Base-by-base conservation (phyloP, 2,797 vertebrate genomes). In the Dicrostonyx torquatus region DNA sequence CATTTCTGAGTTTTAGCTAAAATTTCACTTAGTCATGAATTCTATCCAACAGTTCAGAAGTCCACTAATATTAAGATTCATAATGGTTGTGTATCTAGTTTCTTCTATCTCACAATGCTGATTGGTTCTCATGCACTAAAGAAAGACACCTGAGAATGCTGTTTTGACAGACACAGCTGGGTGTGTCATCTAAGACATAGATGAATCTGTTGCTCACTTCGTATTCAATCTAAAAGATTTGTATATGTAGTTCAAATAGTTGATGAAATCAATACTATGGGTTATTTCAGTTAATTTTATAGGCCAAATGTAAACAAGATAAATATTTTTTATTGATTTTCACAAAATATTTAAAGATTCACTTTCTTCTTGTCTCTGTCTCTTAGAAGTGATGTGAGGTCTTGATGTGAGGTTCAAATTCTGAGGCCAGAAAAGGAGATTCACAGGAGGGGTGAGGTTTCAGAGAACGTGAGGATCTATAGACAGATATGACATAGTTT, bases 301-400 rank as follows among this genome's bases (percentile, higher is more conserved):
- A 84, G 6, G 48, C 9, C 31, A 53, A 77, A 48, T 37, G 76
- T 77, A 29, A 31, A 80, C 10, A 84, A 92, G 45, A 93, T 75
- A 58, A 88, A 75, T 72, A 60, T 73, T 92, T 87, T 75, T 76
- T 86, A 48, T 20, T 89, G 6, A 31, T 84, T 95, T 97, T 91
- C 3, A 75, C 73, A 92, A 88, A 88, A 78, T 79, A 13, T 83
- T 20, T 5, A 80, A 43, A 84, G 43, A 0, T 60, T 66, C 12
- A 80, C n/a, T 75, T 87, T 4, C 4, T 1, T 73, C 8, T 90
- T 84, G 4, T 50, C 60, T 89, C 8, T 6, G 15, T 77, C 88
- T 58, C 87, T 55, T 64, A 88, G n/a, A 45, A 58, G 29, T 34
- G 7, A 43, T 24, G 48, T 40, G 62, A 68, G 43, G 31, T 84